Conservation (phyloP, 2,113 vertebrate genomes). For the Saimiri boliviensis region DNA sequence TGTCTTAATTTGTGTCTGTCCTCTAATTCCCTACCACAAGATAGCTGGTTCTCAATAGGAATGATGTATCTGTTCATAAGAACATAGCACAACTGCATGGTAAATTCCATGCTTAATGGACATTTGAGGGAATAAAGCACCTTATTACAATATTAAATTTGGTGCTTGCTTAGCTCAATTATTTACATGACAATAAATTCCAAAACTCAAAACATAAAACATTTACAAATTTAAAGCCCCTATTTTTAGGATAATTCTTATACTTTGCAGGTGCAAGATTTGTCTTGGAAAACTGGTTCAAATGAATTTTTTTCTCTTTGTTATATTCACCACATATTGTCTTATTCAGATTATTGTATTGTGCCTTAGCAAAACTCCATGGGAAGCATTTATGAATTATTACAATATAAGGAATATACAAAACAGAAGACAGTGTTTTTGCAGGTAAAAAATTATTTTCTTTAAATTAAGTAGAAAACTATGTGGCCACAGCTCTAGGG, state of each 20-base stretch:
- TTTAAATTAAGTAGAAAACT: conserved; percentile 80
- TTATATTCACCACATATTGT: conserved; percentile 39
- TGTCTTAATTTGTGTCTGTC: conserved; percentile 38
- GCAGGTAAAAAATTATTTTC: conserved; percentile 67
- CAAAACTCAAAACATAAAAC: conserved; percentile 35
- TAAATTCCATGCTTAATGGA: conserved; percentile 53
- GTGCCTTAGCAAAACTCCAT: conserved; percentile 60
- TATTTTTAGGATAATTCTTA: not conserved
- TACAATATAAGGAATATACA: conserved; percentile 72
- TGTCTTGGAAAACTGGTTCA: conserved; percentile 22
- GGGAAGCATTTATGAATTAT: conserved; percentile 75
- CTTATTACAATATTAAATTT: not conserved
- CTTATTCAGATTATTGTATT: conserved; percentile 61
- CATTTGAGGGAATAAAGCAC: conserved; percentile 40
- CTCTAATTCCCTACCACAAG: conserved; percentile 60
- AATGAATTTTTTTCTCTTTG: conserved; percentile 41
- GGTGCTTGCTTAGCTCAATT: not conserved
- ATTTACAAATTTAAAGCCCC: conserved; percentile 19
- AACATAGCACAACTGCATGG: conserved; percentile 21
- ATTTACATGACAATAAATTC: conserved; percentile 52
- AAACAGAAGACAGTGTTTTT: conserved; percentile 77
- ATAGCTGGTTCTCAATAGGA: conserved; percentile 50
- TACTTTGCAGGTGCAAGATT: not conserved
- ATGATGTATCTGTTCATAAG: conserved; percentile 36
- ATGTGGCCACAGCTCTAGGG: conserved; percentile 72